A percentile compares a stretch with the other conserved stretches of the same genome.
Evolutionary conservation across 2,888 invertebrate genomes (phyloP).

Genomic region (Pollenia angustigena): DNA sequence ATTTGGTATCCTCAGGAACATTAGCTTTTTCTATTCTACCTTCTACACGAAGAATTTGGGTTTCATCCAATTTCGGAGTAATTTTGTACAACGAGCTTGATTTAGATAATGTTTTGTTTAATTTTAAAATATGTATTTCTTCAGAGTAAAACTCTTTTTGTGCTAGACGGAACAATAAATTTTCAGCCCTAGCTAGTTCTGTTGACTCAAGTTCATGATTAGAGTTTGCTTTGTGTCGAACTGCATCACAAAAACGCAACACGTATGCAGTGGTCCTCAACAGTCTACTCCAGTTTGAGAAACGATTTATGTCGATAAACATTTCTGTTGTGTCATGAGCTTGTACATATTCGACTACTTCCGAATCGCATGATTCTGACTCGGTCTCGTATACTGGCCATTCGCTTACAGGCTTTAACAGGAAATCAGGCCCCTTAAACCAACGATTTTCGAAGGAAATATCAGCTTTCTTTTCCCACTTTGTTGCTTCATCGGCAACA

Average conservation of each 20-base stretch:
- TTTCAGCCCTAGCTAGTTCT: slow-evolving; percentile 48
- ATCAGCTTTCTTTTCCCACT: slow-evolving; percentile 52
- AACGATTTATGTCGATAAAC: slow-evolving; percentile 21
- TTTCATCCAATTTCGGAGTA: slow-evolving; percentile 58
- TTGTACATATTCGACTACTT: background rate
- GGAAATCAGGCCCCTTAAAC: slow-evolving; percentile 66
- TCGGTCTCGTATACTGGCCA: slow-evolving; percentile 30
- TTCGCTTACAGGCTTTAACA: slow-evolving; percentile 24
- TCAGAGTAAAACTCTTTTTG: slow-evolving; percentile 34
- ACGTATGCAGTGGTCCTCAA: slow-evolving; percentile 42
- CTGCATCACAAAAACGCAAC: slow-evolving; percentile 31
- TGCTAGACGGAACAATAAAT: slow-evolving; percentile 36
- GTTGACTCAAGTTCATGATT: slow-evolving; percentile 14
- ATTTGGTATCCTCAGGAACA: slow-evolving; percentile 31
- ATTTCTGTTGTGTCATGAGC: slow-evolving; percentile 29
- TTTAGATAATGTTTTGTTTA: slow-evolving; percentile 20
- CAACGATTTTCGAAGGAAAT: slow-evolving; percentile 56
- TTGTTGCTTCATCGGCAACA: slow-evolving; percentile 68
- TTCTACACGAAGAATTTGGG: slow-evolving; percentile 34
- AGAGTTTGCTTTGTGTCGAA: slow-evolving; percentile 18
- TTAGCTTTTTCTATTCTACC: slow-evolving; percentile 30
- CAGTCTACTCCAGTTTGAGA: slow-evolving; percentile 45
- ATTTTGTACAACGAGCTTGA: slow-evolving; percentile 40
- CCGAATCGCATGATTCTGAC: slow-evolving; percentile 15
- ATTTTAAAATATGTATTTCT: slow-evolving; percentile 36